Evolutionary conservation across 2,113 vertebrate genomes (phyloP).

Genomic region (Gracilinanus agilis): DNA sequence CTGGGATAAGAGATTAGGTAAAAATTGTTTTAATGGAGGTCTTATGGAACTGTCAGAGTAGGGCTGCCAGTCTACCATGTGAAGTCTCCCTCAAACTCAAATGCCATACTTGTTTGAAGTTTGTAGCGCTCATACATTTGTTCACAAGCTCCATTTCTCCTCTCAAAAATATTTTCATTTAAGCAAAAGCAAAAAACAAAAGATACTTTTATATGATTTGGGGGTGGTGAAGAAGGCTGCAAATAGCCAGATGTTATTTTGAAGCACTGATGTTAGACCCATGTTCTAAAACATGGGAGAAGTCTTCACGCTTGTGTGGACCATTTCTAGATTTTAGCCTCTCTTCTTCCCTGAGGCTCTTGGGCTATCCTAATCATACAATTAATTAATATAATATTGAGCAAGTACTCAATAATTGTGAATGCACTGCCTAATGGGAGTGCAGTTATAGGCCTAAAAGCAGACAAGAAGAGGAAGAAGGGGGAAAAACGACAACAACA

Average conservation of each 20-base stretch:
- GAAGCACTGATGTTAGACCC: conserved; percentile 30
- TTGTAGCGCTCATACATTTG: neutral
- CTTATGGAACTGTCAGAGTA: neutral
- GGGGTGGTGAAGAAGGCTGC: neutral
- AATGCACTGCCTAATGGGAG: neutral
- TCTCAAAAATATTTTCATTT: neutral
- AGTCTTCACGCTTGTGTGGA: neutral
- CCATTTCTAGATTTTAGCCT: neutral
- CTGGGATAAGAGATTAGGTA: neutral
- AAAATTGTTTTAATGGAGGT: neutral
- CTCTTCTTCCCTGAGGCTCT: neutral
- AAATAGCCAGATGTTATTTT: neutral
- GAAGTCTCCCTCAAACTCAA: neutral
- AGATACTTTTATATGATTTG: neutral
- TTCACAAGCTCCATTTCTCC: neutral
- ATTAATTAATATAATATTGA: too few relatives aligned
- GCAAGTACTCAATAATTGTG: neutral
- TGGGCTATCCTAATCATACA: neutral
- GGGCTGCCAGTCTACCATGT: neutral
- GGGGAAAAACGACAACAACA: too few relatives aligned
- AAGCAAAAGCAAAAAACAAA: neutral
- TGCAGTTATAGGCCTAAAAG: neutral
- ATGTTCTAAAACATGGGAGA: neutral
- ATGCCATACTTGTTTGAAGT: neutral
- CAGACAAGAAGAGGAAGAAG: neutral